Evolutionary conservation across 2,888 invertebrate genomes (phyloP).

Genomic region (Microctonus hyperodae): DNA sequence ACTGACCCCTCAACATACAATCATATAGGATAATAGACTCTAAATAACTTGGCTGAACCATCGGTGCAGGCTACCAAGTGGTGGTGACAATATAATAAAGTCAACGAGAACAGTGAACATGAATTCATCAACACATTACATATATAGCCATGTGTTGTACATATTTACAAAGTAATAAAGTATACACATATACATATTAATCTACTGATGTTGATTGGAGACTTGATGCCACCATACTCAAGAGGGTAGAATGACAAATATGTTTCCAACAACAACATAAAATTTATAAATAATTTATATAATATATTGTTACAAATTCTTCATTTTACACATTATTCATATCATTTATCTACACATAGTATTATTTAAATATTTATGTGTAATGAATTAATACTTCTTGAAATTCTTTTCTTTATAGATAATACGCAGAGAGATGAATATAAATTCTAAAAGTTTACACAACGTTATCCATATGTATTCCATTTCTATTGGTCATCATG

Average conservation of each 20-base stretch:
- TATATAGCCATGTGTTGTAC: too few relatives aligned
- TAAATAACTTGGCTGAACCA: constrained; percentile 39
- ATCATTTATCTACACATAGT: not conserved
- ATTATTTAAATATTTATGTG: not conserved
- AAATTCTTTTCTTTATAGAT: not conserved
- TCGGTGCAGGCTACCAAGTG: not conserved
- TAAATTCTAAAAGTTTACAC: not conserved
- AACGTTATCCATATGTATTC: too few relatives aligned
- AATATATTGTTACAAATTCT: too few relatives aligned
- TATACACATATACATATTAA: not conserved
- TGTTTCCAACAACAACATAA: too few relatives aligned
- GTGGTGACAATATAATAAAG: not conserved
- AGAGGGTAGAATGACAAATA: not conserved
- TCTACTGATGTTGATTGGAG: not conserved
- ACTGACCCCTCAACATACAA: constrained; percentile 47
- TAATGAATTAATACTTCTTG: not conserved
- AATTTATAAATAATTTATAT: too few relatives aligned
- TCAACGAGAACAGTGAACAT: constrained; percentile 17
- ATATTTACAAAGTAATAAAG: too few relatives aligned
- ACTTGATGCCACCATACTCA: too few relatives aligned
- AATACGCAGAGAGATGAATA: not conserved
- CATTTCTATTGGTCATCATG: too few relatives aligned
- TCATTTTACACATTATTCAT: too few relatives aligned
- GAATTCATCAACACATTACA: constrained; percentile 18
- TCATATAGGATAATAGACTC: constrained; percentile 43